These are phyloP conservation scores for Mionectes olivaceus DNA, from an alignment of 2,797 vertebrate species.

Conservation along the genomic window DNA sequence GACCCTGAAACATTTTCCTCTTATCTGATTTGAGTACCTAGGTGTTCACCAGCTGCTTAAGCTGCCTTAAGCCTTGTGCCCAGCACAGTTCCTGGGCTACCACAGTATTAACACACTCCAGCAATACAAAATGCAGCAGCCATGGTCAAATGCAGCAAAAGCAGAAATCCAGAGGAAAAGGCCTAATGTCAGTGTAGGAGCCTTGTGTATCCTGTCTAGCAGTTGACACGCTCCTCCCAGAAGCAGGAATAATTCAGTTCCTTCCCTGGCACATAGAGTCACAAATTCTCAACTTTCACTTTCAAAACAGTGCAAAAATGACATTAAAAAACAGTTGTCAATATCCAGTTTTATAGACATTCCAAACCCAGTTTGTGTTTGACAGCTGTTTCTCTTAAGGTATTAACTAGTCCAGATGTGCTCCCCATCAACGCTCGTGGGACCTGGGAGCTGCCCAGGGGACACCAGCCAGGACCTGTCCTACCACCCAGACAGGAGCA, in stretches of 20 bases:
- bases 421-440: rapidly evolving
- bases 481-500: background rate
- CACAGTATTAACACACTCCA: background rate
- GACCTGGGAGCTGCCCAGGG: rapidly evolving
- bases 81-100: background rate
- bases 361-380: background rate
- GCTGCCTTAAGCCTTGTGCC: background rate
- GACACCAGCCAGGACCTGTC: background rate
- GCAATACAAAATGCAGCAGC: background rate
- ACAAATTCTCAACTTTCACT: background rate
- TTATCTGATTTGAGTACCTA: background rate
- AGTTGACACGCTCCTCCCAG: background rate
- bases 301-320: background rate
- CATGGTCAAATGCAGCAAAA: background rate
- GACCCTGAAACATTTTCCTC: background rate
- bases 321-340: background rate
- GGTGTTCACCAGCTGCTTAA: background rate
- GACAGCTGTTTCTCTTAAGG: background rate
- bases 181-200: rapidly evolving
- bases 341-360: background rate
- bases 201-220: background rate
- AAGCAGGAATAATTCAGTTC: background rate
- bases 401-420: background rate
- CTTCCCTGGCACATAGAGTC: background rate
- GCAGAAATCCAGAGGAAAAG: background rate